Base-by-base conservation (phyloP, 2,888 invertebrate genomes). In the Ceramica pisi region DNA sequence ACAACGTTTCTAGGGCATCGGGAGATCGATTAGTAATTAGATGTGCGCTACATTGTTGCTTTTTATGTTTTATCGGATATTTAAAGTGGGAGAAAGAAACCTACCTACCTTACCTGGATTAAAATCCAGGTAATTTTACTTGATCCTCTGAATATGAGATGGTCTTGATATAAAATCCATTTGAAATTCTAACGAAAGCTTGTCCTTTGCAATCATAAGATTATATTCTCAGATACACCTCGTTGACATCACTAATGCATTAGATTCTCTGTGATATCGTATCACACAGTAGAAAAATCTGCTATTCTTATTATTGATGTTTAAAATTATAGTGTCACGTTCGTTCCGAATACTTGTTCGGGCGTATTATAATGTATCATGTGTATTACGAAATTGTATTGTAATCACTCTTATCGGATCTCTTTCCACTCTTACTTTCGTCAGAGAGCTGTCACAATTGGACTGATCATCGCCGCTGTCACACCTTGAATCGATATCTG, bases 401-500 rank as follows among this genome's bases (percentile, higher is more conserved):
- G 91, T 91, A 84, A 91, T 91, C 88, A 88, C 73, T 84, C 84
- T 90, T 90, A 92, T 92, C 89, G 87, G 74, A 90, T 91, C 89
- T 90, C 83, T 86, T 78, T 78, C 83, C 81, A 90, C 92, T 92
- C 89, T 93, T 90, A 90, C 92, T 92, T 92, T 93, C 92, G 90
- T 89, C 90, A 90, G 83, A 82, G 85, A 71, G 83, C 81, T 90
- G 90, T 89, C 89, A 90, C 89, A 90, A 91, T 91, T 76, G 71
- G 81, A 86, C 87, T 89, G 88, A 90, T 90, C 90, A 90, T 91
- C 89, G 87, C 75, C 64, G 84, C 87, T 87, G 90, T 93, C 91
- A 90, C 91, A 91, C 90, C 90, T 91, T 86, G 81, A 89, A 87
- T 87, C 88, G 87, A 88, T 91, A 93, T 92, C 92, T 86, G 89